Evolutionary conservation across 2,113 vertebrate species (phyloP), one percentile per base, ranked within the genome.

Genomic region (Lagopus leucura): DNA sequence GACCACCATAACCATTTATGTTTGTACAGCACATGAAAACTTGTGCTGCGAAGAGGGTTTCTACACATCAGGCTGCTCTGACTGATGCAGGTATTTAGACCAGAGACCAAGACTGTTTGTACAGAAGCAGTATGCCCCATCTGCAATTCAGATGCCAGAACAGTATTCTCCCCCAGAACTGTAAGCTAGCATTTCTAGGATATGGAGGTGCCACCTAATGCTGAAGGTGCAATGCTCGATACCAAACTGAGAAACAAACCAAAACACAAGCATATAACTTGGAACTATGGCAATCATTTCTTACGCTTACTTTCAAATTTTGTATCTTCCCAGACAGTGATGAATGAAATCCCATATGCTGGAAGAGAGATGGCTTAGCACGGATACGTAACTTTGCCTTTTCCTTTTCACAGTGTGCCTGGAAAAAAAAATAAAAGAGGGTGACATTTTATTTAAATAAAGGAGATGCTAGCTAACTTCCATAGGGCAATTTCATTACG

Each of bases 281-380:
- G 57, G 57, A 80, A 93, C 57, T 10, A n/a, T 0, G 3, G 19
- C 30, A 70, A 42, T 45, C 5, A 43, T 72, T 74, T 57, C 88
- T 93, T 81, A 57, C 50, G 80, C 96, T 97, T 97, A 98, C 98
- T 97, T 98, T 98, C 75, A 97, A 92, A 67, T 95, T 64, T 76
- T 98, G 98, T 86, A 97, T 89, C 96, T 93, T 97, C 67, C 96
- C 97, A 71, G 84, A 11, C 64, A 98, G 47, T 3, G 98, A 98
- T 18, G 98, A 98, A 50, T 97, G 48, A 79, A 67, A 63, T 69
- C 98, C 98, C 89, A 98, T 87, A 8, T 98, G 98, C 89, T 98
- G 98, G 78, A 98, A 98, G 40, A 98, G 97, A 71, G 98, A 98
- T n/a, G 98, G 98, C 32, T 95, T 98, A 87, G 98, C 97, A 72